phyloP scores from a whole-genome alignment of 1,140 invertebrate genomes.

The Caenorhabditis brenneri region DNA sequence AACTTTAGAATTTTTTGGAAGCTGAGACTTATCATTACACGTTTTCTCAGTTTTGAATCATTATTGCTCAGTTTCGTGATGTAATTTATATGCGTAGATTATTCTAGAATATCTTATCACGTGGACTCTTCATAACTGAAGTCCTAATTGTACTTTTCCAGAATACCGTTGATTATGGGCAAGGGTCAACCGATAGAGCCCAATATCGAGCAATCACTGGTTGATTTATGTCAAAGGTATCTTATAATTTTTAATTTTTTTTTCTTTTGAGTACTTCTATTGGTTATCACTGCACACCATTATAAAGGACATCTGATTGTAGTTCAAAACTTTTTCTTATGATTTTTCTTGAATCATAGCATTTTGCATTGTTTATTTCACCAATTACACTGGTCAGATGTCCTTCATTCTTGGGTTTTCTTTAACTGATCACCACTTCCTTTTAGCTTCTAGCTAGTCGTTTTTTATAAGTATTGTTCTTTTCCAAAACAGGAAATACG shows the following conservation, averaged over 20 bases:
- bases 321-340: neutral
- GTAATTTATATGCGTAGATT: too few species aligned
- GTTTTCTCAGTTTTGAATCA: too few species aligned
- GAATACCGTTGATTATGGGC: conserved; percentile 26
- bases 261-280: neutral
- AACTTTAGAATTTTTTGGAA: too few species aligned
- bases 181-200: conserved; percentile 17
- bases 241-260: neutral
- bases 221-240: conserved; percentile 32
- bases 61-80: too few species aligned
- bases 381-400: neutral
- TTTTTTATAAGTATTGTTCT: neutral
- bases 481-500: too few species aligned
- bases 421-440: neutral
- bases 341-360: too few species aligned
- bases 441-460: neutral
- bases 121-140: neutral
- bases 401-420: neutral
- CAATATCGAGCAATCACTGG: conserved; percentile 20
- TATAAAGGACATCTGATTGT: neutral
- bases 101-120: neutral
- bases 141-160: conserved; percentile 20
- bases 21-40: too few species aligned
- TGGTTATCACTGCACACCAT: neutral
- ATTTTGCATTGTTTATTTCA: neutral